These are phyloP conservation scores for Chloroclystis v-ata DNA, from an alignment of 2,888 invertebrate species.

Conservation along the genomic window DNA sequence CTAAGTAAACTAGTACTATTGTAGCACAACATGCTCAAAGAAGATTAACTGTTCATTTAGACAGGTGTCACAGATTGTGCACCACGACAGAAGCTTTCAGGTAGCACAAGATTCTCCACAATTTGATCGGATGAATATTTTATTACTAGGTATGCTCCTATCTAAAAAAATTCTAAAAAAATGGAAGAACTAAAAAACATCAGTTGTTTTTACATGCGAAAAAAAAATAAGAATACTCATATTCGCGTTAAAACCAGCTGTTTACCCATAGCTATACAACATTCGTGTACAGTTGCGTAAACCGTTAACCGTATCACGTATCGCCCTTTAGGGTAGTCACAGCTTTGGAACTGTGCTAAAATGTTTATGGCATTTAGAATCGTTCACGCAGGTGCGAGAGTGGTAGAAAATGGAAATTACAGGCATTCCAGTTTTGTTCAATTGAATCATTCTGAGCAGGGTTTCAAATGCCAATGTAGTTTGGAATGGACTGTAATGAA, in stretches of 20 bases:
- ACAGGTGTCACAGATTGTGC: too few relatives aligned
- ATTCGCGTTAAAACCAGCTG: neutral
- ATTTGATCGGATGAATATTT: too few relatives aligned
- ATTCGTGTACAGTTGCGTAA: constrained; percentile 21
- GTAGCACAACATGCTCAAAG: too few relatives aligned
- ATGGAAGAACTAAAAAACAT: too few relatives aligned
- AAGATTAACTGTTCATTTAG: too few relatives aligned
- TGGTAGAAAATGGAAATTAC: constrained; percentile 14
- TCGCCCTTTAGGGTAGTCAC: constrained; percentile 22
- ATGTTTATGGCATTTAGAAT: constrained; percentile 19
- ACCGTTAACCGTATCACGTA: constrained; percentile 24
- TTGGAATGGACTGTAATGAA: neutral
- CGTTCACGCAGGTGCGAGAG: constrained; percentile 19
- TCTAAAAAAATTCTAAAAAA: too few relatives aligned
- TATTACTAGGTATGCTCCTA: too few relatives aligned
- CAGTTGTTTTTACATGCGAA: too few relatives aligned
- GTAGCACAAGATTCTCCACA: too few relatives aligned
- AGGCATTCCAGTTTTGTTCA: constrained; percentile 5
- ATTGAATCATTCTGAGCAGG: neutral
- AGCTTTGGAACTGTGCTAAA: constrained; percentile 21
- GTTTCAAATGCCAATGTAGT: neutral
- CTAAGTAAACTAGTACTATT: too few relatives aligned
- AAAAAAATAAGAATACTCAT: too few relatives aligned
- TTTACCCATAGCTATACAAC: constrained; percentile 8
- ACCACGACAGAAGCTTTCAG: too few relatives aligned